Percentiles rank a stretch among this genome's conserved stretches.
phyloP scores from a whole-genome alignment of 1,140 invertebrate species.

The fruit fly (Drosophila melanogaster) region Release_6_plus_ISO1_MT NT_033777.3:22837001-22837500 shows the following conservation, averaged over 20 bases:
- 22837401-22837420: too few relatives aligned
- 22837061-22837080: conserved; percentile 47
- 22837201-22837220: conserved; percentile 59
- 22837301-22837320: not conserved
- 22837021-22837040: conserved; percentile 20
- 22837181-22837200: conserved; percentile 38
- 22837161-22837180: conserved; percentile 43
- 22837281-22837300: not conserved
- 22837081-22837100: conserved; percentile 54
- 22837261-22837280: not conserved
- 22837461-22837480: conserved; percentile 4
- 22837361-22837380: too few relatives aligned
- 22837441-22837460: not conserved
- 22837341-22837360: not conserved
- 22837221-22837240: conserved; percentile 59
- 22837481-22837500: conserved; percentile 13
- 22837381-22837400: too few relatives aligned
- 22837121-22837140: conserved; percentile 27
- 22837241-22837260: conserved; percentile 26
- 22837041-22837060: conserved; percentile 34
- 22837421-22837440: not conserved
- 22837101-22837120: conserved; percentile 23
- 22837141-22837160: conserved; percentile 32
- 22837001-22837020: conserved; percentile 1
- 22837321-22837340: not conserved